These are phyloP conservation scores for Leucoraja erinaceus DNA, from an alignment of 2,113 vertebrate species.

Conservation along the genomic window DNA sequence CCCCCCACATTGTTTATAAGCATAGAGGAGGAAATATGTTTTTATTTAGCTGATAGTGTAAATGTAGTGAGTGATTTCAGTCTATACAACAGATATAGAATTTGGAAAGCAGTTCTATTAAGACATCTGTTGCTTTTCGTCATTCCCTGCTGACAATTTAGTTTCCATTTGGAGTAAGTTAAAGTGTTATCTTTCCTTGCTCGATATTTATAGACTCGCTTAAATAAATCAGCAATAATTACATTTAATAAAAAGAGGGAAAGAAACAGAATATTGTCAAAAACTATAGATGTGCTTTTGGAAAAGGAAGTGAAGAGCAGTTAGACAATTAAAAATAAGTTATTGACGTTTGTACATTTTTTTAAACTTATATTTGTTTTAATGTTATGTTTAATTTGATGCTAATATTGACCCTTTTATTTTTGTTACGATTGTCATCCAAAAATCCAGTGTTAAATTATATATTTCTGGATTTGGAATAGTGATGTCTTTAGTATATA, in stretches of 20 bases:
- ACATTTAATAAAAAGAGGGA: too few relatives aligned
- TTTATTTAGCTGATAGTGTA: conserved; percentile 19
- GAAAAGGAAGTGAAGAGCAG: neutral
- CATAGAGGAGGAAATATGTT: neutral
- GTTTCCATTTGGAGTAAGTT: conserved; percentile 41
- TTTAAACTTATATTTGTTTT: neutral
- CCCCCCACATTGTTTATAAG: neutral
- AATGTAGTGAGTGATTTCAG: conserved; percentile 32
- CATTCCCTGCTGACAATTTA: conserved; percentile 38
- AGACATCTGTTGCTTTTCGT: conserved; percentile 40
- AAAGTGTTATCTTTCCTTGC: conserved; percentile 14
- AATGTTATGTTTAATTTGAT: neutral
- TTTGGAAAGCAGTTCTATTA: conserved; percentile 24
- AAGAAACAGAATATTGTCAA: neutral
- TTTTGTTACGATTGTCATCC: neutral
- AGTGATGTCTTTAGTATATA: neutral
- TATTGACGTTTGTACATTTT: neutral
- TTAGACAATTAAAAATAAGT: neutral
- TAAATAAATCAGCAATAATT: neutral
- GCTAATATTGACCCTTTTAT: neutral
- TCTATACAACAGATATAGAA: conserved; percentile 16
- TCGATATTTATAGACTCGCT: neutral
- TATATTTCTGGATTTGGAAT: neutral
- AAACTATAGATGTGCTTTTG: neutral
- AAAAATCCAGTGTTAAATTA: too few relatives aligned